These are phyloP conservation scores for Sinocyclocheilus maitianheensis DNA, from an alignment of 2,113 vertebrate genomes.

Conservation along the genomic window DNA sequence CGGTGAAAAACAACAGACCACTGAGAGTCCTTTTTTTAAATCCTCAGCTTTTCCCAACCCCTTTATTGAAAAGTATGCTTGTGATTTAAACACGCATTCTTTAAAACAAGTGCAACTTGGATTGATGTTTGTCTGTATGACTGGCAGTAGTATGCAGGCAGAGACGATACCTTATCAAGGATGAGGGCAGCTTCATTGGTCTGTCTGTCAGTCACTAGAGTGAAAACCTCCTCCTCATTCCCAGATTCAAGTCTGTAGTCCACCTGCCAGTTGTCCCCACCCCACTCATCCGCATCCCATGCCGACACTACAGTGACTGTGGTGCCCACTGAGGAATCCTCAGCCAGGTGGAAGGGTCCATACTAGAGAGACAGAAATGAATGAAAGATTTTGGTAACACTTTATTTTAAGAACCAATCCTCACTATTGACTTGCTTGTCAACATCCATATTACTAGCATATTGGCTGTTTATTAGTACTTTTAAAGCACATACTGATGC, in stretches of 20 bases:
- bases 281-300: conserved; percentile 73
- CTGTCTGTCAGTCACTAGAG: conserved; percentile 60
- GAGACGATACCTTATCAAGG: conserved; percentile 69
- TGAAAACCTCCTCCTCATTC: conserved; percentile 73
- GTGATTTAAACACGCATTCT: not conserved
- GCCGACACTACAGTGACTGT: conserved; percentile 65
- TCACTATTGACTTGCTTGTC: too few relatives aligned
- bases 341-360: conserved; percentile 66
- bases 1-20: not conserved
- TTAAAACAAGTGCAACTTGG: not conserved
- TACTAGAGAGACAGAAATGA: conserved; percentile 58
- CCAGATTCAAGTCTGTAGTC: conserved; percentile 75
- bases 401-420: too few relatives aligned
- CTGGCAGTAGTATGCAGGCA: not conserved
- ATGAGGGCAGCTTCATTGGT: conserved; percentile 67
- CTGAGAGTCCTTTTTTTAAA: not conserved
- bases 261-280: conserved; percentile 78
- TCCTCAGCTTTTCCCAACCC: not conserved
- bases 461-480: too few relatives aligned
- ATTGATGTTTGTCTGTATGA: not conserved
- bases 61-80: not conserved
- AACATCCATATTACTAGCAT: too few relatives aligned
- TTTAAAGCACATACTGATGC: too few relatives aligned
- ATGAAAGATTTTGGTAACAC: not conserved
- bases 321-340: conserved; percentile 64